Conservation (phyloP, 2,113 vertebrate genomes). For the Phaethornis superciliosus region DNA sequence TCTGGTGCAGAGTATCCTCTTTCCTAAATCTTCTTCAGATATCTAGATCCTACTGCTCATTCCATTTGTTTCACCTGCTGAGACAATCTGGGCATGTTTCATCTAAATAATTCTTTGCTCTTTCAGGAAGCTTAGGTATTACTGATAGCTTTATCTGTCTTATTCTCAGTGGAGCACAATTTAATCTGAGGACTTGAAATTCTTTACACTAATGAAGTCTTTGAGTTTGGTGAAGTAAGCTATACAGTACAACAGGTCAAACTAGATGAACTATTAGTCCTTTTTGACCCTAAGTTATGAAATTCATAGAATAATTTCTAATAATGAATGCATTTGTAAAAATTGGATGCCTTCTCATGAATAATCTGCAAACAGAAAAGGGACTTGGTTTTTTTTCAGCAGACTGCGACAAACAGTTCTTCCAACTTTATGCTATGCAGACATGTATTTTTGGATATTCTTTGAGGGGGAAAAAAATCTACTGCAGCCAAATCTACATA, state of each 20-base stretch:
- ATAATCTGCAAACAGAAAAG: slow-evolving; percentile 31
- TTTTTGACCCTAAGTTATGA: not conserved
- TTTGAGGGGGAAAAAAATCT: slow-evolving; percentile 41
- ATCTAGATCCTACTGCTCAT: not conserved
- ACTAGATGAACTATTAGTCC: not conserved
- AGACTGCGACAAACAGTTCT: slow-evolving; percentile 43
- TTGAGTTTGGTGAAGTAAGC: not conserved
- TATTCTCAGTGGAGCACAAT: not conserved
- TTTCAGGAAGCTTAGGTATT: not conserved
- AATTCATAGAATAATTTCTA: slow-evolving; percentile 13
- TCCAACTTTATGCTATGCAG: slow-evolving; percentile 44
- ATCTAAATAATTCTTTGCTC: not conserved
- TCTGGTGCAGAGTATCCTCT: not conserved
- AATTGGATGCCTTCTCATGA: not conserved
- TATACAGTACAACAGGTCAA: not conserved
- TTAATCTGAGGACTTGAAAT: slow-evolving; percentile 14
- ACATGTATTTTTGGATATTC: slow-evolving; percentile 54
- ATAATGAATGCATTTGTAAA: slow-evolving; percentile 8
- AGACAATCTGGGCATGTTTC: not conserved
- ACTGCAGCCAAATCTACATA: slow-evolving; percentile 56
- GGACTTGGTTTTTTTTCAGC: slow-evolving; percentile 45
- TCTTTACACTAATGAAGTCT: slow-evolving; percentile 20
- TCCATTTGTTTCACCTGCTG: slow-evolving; percentile 10
- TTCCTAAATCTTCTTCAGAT: not conserved
- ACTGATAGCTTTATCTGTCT: slow-evolving; percentile 2